phyloP scores from a whole-genome alignment of 2,797 vertebrate genomes.

The Limnodromus scolopaceus region DNA sequence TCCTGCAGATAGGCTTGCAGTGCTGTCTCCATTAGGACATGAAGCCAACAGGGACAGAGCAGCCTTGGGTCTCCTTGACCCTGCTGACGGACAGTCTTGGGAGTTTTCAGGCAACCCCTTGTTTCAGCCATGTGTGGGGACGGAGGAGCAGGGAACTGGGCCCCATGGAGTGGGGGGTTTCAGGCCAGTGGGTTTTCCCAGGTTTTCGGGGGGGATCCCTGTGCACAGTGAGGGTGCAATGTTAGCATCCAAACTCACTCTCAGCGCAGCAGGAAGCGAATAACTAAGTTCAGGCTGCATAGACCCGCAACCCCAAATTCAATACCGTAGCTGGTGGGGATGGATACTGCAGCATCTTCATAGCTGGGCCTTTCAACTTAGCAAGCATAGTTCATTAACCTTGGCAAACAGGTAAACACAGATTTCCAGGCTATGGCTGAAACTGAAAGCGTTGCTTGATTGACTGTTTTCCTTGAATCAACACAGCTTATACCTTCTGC shows the following conservation, averaged over 20 bases:
- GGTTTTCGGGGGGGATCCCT: not conserved
- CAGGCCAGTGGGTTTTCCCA: not conserved
- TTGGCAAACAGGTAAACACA: not conserved
- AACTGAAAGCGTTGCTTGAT: not conserved
- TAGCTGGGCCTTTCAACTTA: not conserved
- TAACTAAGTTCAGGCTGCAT: not conserved
- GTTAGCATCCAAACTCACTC: not conserved
- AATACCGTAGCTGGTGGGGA: not conserved
- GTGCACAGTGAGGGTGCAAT: not conserved
- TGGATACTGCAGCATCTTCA: not conserved
- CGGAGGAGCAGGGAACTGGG: not conserved
- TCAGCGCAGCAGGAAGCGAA: not conserved
- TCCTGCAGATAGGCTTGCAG: not conserved
- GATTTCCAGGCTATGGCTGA: not conserved
- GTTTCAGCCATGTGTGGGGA: accelerated
- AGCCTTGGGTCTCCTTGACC: not conserved
- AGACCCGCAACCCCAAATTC: not conserved
- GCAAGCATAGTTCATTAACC: not conserved
- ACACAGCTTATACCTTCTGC: not conserved
- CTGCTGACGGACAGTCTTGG: not conserved
- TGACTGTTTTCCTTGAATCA: not conserved
- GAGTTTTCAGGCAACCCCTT: not conserved
- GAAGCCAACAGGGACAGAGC: not conserved
- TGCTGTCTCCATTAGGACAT: not conserved
- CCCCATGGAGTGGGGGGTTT: accelerated